Percentiles rank a stretch among this genome's conserved stretches.
Conservation (phyloP, 2,113 vertebrate genomes). For the Sturnira hondurensis region DNA sequence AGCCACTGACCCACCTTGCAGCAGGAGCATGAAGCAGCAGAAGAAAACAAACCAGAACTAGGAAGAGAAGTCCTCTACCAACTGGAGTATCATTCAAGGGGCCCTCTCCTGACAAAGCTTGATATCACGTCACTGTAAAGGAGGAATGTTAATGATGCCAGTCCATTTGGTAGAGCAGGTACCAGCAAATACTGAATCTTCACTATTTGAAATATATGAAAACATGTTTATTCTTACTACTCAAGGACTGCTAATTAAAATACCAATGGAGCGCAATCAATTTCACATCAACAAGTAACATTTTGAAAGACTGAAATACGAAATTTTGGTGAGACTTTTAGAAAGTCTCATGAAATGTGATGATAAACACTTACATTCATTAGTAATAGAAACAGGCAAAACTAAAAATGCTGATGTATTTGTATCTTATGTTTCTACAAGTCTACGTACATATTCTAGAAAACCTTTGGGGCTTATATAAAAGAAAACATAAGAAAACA, state of each 20-base stretch:
- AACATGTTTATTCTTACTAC: background rate
- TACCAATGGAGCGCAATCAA: background rate
- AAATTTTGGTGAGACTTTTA: background rate
- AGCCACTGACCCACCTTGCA: background rate
- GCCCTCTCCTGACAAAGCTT: background rate
- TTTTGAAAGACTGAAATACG: background rate
- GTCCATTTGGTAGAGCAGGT: background rate
- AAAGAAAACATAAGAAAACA: background rate
- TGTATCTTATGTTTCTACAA: background rate
- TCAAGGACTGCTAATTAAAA: background rate
- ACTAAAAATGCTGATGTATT: background rate
- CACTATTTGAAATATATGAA: background rate
- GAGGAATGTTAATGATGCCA: background rate
- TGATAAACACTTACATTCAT: background rate
- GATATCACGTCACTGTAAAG: background rate
- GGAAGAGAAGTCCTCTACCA: background rate
- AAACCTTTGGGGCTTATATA: background rate
- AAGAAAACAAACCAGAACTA: background rate
- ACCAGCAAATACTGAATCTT: background rate
- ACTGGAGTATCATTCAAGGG: background rate
- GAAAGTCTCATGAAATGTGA: background rate
- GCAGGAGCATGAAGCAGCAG: background rate
- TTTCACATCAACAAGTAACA: background rate
- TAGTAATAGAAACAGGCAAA: background rate
- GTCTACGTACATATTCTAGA: background rate